Base-by-base conservation (phyloP, 2,113 vertebrate species). In the Boleophthalmus pectinirostris region DNA sequence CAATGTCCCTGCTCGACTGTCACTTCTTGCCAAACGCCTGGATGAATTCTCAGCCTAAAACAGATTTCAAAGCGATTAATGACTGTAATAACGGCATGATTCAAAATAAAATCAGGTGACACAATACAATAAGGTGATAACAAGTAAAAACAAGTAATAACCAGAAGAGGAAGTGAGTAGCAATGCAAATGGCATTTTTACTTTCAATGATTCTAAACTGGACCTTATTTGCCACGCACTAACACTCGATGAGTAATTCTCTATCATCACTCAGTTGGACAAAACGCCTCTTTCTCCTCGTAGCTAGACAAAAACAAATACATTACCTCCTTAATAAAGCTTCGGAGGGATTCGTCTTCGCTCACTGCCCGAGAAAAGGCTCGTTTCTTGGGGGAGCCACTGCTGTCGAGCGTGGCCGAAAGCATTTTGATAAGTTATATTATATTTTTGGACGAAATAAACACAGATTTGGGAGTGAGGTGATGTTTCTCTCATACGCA, bases 331-430 rank as follows among this genome's bases (percentile, higher is more conserved):
- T 84, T 87, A 2, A 93, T 94, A 0, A 94, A 86, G 81, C 83
- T 91, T 49, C 90, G 92, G 1, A 94, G 90, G 6, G 93, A 94
- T 79, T 94, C 93, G 21, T 94, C 93, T 63, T 94, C 93, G 75
- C 92, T 94, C 66, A 92, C 64, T 70, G 88, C 93, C n/a, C 92
- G 92, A 33, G 93, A 93, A 5, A 93, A 69, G 11, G 85, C 77
- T 72, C 92, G 77, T 66, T 89, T 93, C 64, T 73, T 90, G 0
- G 92, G 92, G 12, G 93, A 93, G 0, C 80, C 91, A 3, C 61
- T 82, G 83, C 81, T 88, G 43, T 94, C 93, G 63, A 85, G n/a
- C 15, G 81, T 47, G 43, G 77, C 91, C 11, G 92, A 92, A 46
- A 87, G 88, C 93, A 94, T 94, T 13, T 83, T 77, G 61, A 25